These are phyloP conservation scores for Pseudochirops cupreus DNA, from an alignment of 2,797 vertebrate genomes.

Conservation along the genomic window DNA sequence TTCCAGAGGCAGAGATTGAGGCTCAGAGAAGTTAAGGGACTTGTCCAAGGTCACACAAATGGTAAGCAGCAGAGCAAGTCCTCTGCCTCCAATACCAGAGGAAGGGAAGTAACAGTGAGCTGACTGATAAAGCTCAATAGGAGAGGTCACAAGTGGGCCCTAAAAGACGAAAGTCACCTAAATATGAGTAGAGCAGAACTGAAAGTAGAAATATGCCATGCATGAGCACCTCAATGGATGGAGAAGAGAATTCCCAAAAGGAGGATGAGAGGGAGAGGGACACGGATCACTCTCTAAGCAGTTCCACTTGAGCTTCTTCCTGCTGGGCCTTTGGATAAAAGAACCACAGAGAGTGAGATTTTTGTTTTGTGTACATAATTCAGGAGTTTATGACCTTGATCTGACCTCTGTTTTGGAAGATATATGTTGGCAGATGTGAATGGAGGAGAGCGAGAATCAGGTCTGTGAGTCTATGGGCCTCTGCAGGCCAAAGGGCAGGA, in stretches of 20 bases:
- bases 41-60: not conserved
- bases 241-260: not conserved
- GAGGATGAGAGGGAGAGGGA: not conserved
- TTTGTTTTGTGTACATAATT: not conserved
- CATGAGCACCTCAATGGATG: not conserved
- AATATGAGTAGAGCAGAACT: not conserved
- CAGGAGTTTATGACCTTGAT: not conserved
- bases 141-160: not conserved
- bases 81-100: not conserved
- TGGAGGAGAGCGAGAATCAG: not conserved
- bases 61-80: not conserved
- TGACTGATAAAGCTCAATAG: not conserved
- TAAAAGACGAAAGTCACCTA: not conserved
- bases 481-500: not conserved
- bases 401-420: not conserved
- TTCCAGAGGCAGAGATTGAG: constrained; percentile 24
- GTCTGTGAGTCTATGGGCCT: not conserved
- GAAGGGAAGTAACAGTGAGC: not conserved
- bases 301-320: not conserved
- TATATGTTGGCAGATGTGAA: not conserved
- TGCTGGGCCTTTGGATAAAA: not conserved
- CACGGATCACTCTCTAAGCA: not conserved
- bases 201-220: not conserved
- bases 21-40: constrained; percentile 30
- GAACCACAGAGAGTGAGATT: not conserved